Base-by-base conservation (phyloP, 2,888 invertebrate species). In the Epistrophella euchroma region DNA sequence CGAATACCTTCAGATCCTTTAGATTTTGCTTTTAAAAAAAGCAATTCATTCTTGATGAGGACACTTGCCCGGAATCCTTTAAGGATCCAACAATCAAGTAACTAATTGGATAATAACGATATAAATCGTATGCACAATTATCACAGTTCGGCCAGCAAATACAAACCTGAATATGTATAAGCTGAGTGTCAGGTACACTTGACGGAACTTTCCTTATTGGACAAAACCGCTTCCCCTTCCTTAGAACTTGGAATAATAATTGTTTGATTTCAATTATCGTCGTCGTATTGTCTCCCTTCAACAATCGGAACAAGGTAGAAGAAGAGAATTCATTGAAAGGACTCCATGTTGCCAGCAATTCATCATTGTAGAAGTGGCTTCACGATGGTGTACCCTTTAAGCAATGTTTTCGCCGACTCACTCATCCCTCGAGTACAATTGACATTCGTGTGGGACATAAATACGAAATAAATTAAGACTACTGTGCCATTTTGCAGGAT, bases 391-490 rank as follows among this genome's bases (percentile, higher is more conserved):
- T 37, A 68, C 60, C 74, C 70, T 73, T 15, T 60, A 40, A 62
- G 45, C 62, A 58, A 22, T 58, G 17, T n/a, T 50, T 37, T 19
- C 11, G 19, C 45, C 50, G 10, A 17, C 50, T 68, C 56, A 56
- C 62, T 62, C 19, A 37, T 19, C 37, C 50, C 19, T n/a, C 9
- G 55, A 43, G 37, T 50, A 56, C 58, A 62, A 45, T 75, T 75
- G 58, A 45, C 74, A 71, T 84, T 64, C 60, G 58, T 66, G 50
- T 64, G 66, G 80, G 45, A 76, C 68, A 85, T 62, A 62, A 56
- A 56, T 76, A 71, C 85, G 58, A 80, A 85, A 80, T 80, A 85
- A 85, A 85, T 85, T 85, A 85, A 80, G 80, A 84, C 75, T 72
- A 60, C 75, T 72, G 68, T 80, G 85, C 58, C 75, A 75, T 80